Percentiles rank a stretch among this genome's conserved stretches.
These are phyloP conservation scores for Gastrophryne carolinensis DNA, from an alignment of 2,797 vertebrate genomes.

Conservation along the genomic window DNA sequence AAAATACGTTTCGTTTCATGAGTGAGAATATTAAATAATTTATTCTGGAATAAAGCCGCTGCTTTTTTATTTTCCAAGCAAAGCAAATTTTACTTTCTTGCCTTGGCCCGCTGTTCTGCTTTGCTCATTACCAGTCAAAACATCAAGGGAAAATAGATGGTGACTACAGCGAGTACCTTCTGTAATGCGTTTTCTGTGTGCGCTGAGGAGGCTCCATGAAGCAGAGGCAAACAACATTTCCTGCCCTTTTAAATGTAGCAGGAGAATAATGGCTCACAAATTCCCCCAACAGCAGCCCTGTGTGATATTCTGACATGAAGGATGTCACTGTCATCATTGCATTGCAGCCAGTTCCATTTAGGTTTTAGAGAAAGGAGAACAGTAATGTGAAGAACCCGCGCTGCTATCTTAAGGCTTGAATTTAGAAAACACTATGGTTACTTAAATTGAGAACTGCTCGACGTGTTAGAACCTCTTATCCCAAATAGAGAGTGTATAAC, in stretches of 20 bases:
- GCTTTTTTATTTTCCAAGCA: conserved; percentile 17
- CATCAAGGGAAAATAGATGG: not conserved
- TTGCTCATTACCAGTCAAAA: conserved; percentile 7
- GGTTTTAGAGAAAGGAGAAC: no score
- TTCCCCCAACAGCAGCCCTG: not conserved
- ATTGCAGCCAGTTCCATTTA: not conserved
- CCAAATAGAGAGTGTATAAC: no score
- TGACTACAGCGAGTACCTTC: not conserved
- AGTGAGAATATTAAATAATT: conserved; percentile 40
- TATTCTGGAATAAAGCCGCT: conserved; percentile 27
- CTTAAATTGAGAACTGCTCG: no score
- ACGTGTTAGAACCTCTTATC: no score
- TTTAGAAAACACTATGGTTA: no score
- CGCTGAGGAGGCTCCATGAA: not conserved
- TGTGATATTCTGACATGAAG: not conserved
- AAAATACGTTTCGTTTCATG: not conserved
- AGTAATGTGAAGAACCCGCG: no score
- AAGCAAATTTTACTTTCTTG: not conserved
- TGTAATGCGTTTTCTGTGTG: not conserved
- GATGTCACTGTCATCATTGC: not conserved
- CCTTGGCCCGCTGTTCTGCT: not conserved
- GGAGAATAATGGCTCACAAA: not conserved
- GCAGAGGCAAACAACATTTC: not conserved
- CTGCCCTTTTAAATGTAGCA: not conserved
- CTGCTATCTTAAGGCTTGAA: no score